Evolutionary conservation across 2,797 vertebrate species (phyloP).

Genomic region (Macropodus opercularis): DNA sequence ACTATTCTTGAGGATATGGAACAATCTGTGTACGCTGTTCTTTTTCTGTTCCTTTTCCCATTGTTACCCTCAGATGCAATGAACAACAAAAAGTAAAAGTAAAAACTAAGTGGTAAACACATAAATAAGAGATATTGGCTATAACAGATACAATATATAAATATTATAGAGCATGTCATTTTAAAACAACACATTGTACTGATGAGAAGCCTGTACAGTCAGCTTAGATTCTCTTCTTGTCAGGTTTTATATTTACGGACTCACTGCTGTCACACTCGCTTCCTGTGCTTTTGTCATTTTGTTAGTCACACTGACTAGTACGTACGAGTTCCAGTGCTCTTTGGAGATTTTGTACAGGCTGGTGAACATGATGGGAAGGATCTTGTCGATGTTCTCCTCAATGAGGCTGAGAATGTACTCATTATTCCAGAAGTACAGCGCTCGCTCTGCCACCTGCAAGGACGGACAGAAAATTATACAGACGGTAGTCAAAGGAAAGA

Average conservation of each 20-base stretch:
- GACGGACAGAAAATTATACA: background rate
- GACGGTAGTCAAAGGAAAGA: background rate
- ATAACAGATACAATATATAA: too few species aligned
- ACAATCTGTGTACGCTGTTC: too few species aligned
- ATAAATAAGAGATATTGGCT: too few species aligned
- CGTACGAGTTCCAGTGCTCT: slow-evolving; percentile 99
- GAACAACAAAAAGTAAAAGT: too few species aligned
- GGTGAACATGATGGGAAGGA: slow-evolving; percentile 97
- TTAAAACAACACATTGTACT: too few species aligned
- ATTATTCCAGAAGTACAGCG: slow-evolving; percentile 98
- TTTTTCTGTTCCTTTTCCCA: too few species aligned
- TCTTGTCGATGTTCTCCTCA: slow-evolving; percentile 95
- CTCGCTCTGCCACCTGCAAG: slow-evolving; percentile 93
- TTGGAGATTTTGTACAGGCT: slow-evolving; percentile 98
- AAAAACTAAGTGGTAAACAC: too few species aligned
- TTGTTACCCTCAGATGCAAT: too few species aligned
- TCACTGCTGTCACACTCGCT: background rate
- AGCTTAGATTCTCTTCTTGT: background rate
- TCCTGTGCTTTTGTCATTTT: background rate
- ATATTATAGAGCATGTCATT: too few species aligned
- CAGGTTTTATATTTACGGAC: too few species aligned
- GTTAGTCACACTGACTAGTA: slow-evolving; percentile 40
- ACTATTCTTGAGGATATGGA: background rate
- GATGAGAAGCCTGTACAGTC: too few species aligned
- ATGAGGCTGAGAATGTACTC: slow-evolving; percentile 99